phyloP scores from a whole-genome alignment of 2,888 invertebrate species.

The Germaria angustata region DNA sequence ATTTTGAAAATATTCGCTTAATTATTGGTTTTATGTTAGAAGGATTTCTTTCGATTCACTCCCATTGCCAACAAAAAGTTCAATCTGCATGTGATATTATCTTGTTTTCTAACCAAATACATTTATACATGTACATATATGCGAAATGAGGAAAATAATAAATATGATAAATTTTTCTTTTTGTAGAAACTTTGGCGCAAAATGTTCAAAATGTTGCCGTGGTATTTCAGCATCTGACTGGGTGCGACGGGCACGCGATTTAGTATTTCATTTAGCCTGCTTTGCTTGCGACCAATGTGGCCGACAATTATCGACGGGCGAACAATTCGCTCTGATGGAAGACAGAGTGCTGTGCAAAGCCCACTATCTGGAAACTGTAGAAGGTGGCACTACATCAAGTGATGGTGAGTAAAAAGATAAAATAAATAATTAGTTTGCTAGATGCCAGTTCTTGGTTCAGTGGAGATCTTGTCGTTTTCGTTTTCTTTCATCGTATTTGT shows the following conservation, averaged over 20 bases:
- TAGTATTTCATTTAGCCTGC: conserved; percentile 98
- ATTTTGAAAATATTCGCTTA: no score
- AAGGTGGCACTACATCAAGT: conserved; percentile 93
- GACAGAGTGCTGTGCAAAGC: conserved; percentile 97
- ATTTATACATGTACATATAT: no score
- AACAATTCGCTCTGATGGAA: conserved; percentile 98
- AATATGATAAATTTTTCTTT: conserved; percentile 42
- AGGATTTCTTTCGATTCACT: no score
- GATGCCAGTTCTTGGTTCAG: background rate
- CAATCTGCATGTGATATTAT: no score
- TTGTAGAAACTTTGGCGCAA: conserved; percentile 95
- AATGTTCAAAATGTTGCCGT: conserved; percentile 97
- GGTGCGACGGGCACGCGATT: conserved; percentile 96
- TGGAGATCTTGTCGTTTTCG: no score
- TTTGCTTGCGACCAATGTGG: conserved; percentile 99
- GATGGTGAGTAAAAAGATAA: conserved; percentile 84
- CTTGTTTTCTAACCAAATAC: no score
- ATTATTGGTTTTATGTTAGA: no score
- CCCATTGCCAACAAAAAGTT: no score
- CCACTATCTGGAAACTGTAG: conserved; percentile 96
- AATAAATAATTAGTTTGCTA: background rate
- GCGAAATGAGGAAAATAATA: background rate
- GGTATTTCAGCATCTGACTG: conserved; percentile 97
- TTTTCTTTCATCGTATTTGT: no score
- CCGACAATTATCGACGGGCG: conserved; percentile 94